These are phyloP conservation scores for Aurelia coerulea DNA, from an alignment of 30 jellyfish, hydroid and myxozoan species.

Conservation along the genomic window DNA sequence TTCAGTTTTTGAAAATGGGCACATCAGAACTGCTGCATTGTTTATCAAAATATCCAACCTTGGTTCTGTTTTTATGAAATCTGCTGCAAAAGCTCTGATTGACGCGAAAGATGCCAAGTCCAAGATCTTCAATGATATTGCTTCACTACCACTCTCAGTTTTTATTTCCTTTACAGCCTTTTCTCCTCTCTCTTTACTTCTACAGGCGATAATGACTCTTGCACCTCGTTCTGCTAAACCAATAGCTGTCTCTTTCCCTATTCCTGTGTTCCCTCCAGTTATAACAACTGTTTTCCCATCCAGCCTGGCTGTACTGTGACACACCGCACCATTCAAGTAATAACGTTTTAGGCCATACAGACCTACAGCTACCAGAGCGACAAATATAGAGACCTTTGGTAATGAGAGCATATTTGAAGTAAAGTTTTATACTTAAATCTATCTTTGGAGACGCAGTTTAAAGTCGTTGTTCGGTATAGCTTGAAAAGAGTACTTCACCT, in stretches of 20 bases:
- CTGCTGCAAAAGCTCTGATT: constrained; percentile 67
- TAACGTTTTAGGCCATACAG: constrained; percentile 24
- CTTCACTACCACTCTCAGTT: constrained; percentile 53
- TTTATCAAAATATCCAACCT: constrained; percentile 74
- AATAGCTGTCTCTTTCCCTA: constrained; percentile 86
- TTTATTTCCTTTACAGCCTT: constrained; percentile 71
- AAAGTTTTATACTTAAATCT: too few relatives aligned
- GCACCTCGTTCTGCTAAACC: constrained; percentile 96
- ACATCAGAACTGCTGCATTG: constrained; percentile 93
- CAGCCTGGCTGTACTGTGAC: constrained; percentile 72
- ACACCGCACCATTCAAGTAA: constrained; percentile 56
- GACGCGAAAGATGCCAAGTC: constrained; percentile 85
- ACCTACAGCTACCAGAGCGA: constrained; percentile 2
- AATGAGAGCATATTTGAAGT: not conserved
- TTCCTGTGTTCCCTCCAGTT: constrained; percentile 93
- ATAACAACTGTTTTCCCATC: constrained; percentile 87
- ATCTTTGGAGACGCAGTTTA: too few relatives aligned
- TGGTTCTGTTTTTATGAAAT: constrained; percentile 47
- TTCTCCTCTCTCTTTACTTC: constrained; percentile 68
- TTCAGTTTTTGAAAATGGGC: constrained; percentile 75
- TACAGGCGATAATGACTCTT: constrained; percentile 79
- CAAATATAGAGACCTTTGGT: not conserved
- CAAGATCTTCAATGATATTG: constrained; percentile 42
- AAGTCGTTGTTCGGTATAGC: too few relatives aligned
- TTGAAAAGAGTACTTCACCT: too few relatives aligned